These are phyloP conservation scores for Fulica atra DNA, from an alignment of 2,113 vertebrate genomes.

Conservation along the genomic window DNA sequence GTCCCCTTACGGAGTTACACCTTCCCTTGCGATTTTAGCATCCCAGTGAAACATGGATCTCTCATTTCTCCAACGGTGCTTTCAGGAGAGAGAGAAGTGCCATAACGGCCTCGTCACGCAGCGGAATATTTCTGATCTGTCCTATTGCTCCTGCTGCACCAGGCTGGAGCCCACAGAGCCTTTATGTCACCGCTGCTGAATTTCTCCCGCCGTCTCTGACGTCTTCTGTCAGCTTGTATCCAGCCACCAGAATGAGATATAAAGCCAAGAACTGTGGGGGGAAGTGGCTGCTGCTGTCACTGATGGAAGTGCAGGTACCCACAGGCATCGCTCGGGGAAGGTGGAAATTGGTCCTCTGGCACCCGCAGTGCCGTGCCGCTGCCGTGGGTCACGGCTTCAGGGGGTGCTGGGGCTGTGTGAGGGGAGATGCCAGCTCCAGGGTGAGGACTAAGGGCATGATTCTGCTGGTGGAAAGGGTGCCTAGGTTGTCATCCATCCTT, in stretches of 20 bases:
- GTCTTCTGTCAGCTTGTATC: background rate
- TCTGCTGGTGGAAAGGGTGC: background rate
- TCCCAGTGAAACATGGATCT: background rate
- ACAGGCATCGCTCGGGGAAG: background rate
- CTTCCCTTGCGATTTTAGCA: background rate
- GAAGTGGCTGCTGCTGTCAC: background rate
- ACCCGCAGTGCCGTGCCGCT: fast-evolving
- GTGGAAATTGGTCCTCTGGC: fast-evolving
- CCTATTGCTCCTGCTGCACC: background rate
- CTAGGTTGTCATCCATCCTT: background rate
- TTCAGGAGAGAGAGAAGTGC: background rate
- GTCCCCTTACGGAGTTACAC: background rate
- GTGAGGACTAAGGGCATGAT: background rate
- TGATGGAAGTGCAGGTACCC: fast-evolving
- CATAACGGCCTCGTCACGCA: background rate
- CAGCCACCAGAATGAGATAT: background rate
- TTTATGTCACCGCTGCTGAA: background rate
- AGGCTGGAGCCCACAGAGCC: background rate
- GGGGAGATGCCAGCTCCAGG: background rate
- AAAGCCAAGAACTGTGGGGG: background rate
- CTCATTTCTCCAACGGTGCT: background rate
- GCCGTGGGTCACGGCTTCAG: fast-evolving
- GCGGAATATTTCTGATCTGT: background rate
- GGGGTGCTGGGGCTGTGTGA: background rate
- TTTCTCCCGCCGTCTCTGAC: background rate